Percentiles rank a stretch among this genome's conserved stretches.
phyloP scores from a whole-genome alignment of 1,140 invertebrate species.

The Dinoponera quadriceps region DNA sequence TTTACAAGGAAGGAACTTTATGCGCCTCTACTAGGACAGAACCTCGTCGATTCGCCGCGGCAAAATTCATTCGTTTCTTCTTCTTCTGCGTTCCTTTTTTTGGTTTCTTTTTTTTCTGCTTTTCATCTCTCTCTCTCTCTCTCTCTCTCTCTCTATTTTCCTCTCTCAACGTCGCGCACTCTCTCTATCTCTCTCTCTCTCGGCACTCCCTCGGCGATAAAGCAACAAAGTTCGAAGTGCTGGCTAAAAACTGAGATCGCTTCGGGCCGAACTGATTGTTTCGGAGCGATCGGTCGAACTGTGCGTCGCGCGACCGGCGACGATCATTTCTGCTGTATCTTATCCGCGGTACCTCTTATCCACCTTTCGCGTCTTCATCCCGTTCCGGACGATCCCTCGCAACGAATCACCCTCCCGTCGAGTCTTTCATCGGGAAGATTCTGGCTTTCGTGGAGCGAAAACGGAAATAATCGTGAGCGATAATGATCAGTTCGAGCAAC shows the following conservation, averaged over 20 bases:
- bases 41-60: constrained; percentile 39
- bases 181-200: constrained; percentile 14
- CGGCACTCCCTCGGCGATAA: background rate
- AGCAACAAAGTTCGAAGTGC: constrained; percentile 49
- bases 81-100: constrained; percentile 28
- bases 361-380: background rate
- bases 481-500: no score
- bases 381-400: no score
- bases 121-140: no score
- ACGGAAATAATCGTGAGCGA: no score
- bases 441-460: no score
- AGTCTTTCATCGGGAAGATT: no score
- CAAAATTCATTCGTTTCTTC: constrained; percentile 42
- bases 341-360: background rate
- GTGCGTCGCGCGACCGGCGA: background rate
- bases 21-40: constrained; percentile 56
- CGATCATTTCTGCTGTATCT: background rate
- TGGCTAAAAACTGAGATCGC: constrained; percentile 43
- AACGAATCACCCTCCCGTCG: no score
- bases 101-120: constrained; percentile 11
- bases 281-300: constrained; percentile 10
- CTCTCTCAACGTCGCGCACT: background rate
- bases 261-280: background rate
- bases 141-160: background rate
- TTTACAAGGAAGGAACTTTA: constrained; percentile 74